Evolutionary conservation across 2,797 vertebrate genomes (phyloP), one percentile per base, ranked within the genome.

Genomic region (Rhynchonycteris naso): DNA sequence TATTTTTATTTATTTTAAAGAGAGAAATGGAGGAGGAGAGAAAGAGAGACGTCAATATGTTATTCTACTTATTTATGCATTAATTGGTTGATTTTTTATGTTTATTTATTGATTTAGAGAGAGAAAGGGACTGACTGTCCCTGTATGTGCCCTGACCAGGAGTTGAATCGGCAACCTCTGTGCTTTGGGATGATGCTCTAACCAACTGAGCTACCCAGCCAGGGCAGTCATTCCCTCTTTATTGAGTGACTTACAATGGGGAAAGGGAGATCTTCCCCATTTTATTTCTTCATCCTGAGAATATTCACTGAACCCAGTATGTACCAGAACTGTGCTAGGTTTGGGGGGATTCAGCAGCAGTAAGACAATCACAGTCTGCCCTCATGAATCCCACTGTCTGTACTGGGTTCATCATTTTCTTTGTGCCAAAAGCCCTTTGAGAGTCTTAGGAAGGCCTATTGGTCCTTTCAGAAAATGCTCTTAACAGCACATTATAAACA

Each of bases 311-410:
- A 28, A 14, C 24, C 50, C 7, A 22, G 14, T 10, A 4, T 30
- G 28, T 69, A 33, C 35, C 71, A 72, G 66, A 87, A 28, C n/a
- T 16, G 3, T 71, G 50, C 72, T 66, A 15, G 16, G 71, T 69
- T 74, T 1, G 14, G 5, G 24, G 80, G 47, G 30, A 74, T 65
- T 91, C 28, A 8, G 3, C 10, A 56, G 28, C 50, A 58, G 80
- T 10, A 43, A 54, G 84, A 69, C n/a, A 61, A 59, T 24, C 2
- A 6, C 9, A 18, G 1, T 28, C 50, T 63, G 15, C 24, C 72
- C 18, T 54, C 22, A 0, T 3, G 43, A 12, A 65, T 21, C 14
- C 52, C 47, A 58, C 24, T 5, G 0, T 65, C 63, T 30, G 12
- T 26, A 35, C 43, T 13, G 26, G 35, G 5, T 7, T 56, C 5